Evolutionary conservation across 1,140 invertebrate species (phyloP), one percentile per base, ranked within the genome.

Genomic region (Lasioglossum albipes): DNA sequence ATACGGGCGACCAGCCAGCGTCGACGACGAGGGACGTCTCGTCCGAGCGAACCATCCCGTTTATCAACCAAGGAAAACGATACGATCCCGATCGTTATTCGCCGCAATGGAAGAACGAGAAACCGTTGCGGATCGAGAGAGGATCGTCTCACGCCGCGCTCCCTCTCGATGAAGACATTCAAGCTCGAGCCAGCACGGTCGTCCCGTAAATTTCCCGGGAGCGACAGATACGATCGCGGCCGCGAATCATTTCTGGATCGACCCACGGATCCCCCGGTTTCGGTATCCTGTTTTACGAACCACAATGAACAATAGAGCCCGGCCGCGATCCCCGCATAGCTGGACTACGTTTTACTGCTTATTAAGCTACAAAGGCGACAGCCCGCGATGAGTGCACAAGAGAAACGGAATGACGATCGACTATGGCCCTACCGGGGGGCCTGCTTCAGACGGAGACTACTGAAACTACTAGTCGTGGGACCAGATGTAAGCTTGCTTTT

Each of bases 211-310:
- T 89, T 88, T 81, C 74, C 81, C 62, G 22, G 12, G 73, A 85
- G 65, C 81, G 83, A 78, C 84, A 88, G 88, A 89, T 89, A 89
- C 87, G 88, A 89, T 89, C 88, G 73, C 61, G 79, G 27, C 79
- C 83, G 87, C 87, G 85, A 86, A 88, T 89, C 83, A 88, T 87
- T 88, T 88, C 85, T 89, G 83, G 75, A 85, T 85, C 84, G 86
- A 78, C 69, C 79, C 71, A 76, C 27, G 81, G 61, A 83, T 78
- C 64, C 70, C 31, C 52, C 68, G 36, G 54, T 65, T 75, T 78
- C 59, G 57, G 57, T 70, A 54, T 73, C 71, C 64, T 12, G 69
- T 61, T 64, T 62, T 81, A 76, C 61, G 78, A 77, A 85, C 49
- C 64, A 27, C 22, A 41, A 13, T 45, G 59, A 84, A 75, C 64